phyloP scores from a whole-genome alignment of 2,797 vertebrate genomes.

The Pogonophryne albipinna region DNA sequence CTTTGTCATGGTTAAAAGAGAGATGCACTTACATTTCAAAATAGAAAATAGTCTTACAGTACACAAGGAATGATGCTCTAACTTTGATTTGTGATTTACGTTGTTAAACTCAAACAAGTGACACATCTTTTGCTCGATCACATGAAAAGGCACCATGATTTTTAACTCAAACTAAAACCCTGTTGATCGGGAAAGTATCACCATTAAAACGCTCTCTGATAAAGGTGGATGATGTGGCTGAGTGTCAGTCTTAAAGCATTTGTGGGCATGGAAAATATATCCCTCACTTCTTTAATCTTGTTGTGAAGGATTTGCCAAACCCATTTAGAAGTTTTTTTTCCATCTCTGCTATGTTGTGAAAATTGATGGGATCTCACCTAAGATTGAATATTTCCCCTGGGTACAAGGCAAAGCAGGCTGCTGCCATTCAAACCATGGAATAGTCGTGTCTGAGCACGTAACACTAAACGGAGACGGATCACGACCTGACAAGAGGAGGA shows the following conservation, averaged over 20 bases:
- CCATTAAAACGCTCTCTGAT: background rate
- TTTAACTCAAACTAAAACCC: slow-evolving; percentile 9
- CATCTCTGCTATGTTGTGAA: slow-evolving; percentile 49
- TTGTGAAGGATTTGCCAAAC: slow-evolving; percentile 42
- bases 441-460: slow-evolving; percentile 63
- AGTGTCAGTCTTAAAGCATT: slow-evolving; percentile 20
- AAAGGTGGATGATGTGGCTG: slow-evolving; percentile 20
- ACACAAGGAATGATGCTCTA: background rate
- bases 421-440: slow-evolving; percentile 41
- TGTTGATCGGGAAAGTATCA: background rate
- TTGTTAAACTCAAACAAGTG: background rate
- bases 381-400: slow-evolving; percentile 65
- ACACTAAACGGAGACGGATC: slow-evolving; percentile 49
- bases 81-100: background rate
- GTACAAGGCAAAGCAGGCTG: slow-evolving; percentile 37
- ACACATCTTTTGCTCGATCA: background rate
- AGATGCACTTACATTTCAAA: slow-evolving; percentile 7
- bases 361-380: slow-evolving; percentile 78
- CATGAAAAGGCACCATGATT: slow-evolving; percentile 13
- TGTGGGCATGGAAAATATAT: slow-evolving; percentile 8
- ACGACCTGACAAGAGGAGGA: slow-evolving; percentile 49
- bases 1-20: slow-evolving; percentile 4
- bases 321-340: slow-evolving; percentile 11
- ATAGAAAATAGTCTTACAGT: slow-evolving; percentile 2
- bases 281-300: slow-evolving; percentile 6